phyloP scores from a whole-genome alignment of 2,113 vertebrate species.

The Pongo abelii region DNA sequence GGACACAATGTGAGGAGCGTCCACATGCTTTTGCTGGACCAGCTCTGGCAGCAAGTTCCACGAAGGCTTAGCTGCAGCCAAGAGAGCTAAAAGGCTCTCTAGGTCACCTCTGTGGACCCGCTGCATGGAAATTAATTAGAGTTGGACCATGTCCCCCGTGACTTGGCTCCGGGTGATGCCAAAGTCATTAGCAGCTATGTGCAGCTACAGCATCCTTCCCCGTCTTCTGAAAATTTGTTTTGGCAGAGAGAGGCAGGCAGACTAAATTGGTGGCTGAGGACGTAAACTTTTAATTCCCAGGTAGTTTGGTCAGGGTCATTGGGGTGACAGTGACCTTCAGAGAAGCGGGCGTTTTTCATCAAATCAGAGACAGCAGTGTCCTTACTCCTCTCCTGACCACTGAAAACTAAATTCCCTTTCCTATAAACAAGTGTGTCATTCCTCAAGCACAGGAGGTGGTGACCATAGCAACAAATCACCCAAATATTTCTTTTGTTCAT shows the following conservation, averaged over 20 bases:
- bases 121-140: constrained; percentile 10
- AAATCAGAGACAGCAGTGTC: not conserved
- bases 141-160: fast-evolving
- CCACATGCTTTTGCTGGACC: not conserved
- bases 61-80: not conserved
- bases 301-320: not conserved
- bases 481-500: not conserved
- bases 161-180: not conserved
- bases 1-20: not conserved
- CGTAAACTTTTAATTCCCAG: constrained; percentile 30
- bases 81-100: not conserved
- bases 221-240: constrained; percentile 27
- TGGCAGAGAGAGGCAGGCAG: not conserved
- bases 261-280: not conserved
- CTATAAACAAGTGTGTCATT: not conserved
- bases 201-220: not conserved
- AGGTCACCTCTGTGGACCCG: not conserved
- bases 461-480: not conserved
- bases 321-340: not conserved
- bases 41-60: not conserved
- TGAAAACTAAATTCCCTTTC: not conserved
- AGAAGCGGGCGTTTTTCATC: not conserved
- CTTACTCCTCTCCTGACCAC: not conserved
- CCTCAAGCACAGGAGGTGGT: not conserved
- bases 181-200: not conserved